Conservation (phyloP, 1,140 invertebrate species). For the Magallana gigas region DNA sequence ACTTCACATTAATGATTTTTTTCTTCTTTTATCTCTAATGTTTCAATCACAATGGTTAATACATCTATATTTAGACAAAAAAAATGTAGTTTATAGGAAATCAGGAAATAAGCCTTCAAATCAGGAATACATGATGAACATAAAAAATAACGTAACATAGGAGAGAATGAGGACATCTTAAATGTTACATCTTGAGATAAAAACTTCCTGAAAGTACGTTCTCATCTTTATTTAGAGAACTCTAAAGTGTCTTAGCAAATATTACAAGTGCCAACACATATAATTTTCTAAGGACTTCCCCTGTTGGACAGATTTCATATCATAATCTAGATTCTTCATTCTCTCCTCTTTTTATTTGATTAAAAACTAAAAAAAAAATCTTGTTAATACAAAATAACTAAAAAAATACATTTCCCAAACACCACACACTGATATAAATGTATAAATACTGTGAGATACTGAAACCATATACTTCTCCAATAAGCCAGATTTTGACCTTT, state of each 20-base stretch:
- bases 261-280: neutral
- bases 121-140: constrained; percentile 8
- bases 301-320: neutral
- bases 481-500: neutral
- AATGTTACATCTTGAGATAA: neutral
- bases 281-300: neutral
- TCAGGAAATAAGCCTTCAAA: neutral
- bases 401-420: neutral
- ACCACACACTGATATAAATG: constrained; percentile 25
- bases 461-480: neutral
- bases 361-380: constrained; percentile 25
- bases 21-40: too few species aligned
- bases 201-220: neutral
- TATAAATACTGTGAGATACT: neutral
- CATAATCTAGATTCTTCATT: neutral
- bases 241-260: neutral
- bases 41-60: neutral
- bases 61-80: neutral
- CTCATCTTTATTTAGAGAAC: neutral
- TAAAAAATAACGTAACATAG: neutral
- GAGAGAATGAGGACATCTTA: neutral
- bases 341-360: neutral
- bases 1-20: neutral
- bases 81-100: too few species aligned
- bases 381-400: constrained; percentile 11